These are phyloP conservation scores for Manis crassicaudata DNA, from an alignment of 2,797 vertebrate genomes.

Conservation along the genomic window DNA sequence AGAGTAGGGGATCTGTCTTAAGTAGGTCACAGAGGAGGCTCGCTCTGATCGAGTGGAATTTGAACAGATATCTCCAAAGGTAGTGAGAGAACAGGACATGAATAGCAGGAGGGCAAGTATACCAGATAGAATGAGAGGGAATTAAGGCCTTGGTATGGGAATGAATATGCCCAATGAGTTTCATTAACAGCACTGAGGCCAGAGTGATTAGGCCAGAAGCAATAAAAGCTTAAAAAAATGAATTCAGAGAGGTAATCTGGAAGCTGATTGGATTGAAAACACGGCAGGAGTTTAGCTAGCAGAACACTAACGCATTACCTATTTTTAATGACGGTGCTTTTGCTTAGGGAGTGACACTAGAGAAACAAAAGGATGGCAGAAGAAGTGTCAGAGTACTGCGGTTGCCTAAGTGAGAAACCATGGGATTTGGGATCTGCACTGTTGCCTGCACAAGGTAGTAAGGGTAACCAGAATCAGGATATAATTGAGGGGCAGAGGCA, in stretches of 20 bases:
- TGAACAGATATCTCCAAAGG: background rate
- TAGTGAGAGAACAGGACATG: background rate
- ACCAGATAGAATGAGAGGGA: background rate
- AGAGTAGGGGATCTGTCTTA: background rate
- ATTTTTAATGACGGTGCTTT: background rate
- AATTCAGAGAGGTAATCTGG: background rate
- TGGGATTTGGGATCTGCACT: background rate
- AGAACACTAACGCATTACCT: background rate
- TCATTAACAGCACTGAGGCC: background rate
- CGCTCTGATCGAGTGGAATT: background rate
- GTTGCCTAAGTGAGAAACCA: background rate
- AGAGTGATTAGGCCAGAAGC: background rate
- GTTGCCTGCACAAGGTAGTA: accelerated
- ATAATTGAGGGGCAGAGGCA: background rate
- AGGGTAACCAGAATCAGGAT: background rate
- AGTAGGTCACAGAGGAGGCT: background rate
- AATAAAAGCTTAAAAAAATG: background rate
- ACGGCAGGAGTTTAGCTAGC: background rate
- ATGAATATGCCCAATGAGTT: background rate
- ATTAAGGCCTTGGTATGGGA: background rate
- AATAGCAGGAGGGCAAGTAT: background rate
- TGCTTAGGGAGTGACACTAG: background rate
- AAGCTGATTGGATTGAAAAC: background rate
- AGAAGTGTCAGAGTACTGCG: background rate
- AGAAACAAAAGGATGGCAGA: background rate